These are phyloP conservation scores for Mamestra configurata DNA, from an alignment of 1,140 invertebrate species.

Conservation along the genomic window DNA sequence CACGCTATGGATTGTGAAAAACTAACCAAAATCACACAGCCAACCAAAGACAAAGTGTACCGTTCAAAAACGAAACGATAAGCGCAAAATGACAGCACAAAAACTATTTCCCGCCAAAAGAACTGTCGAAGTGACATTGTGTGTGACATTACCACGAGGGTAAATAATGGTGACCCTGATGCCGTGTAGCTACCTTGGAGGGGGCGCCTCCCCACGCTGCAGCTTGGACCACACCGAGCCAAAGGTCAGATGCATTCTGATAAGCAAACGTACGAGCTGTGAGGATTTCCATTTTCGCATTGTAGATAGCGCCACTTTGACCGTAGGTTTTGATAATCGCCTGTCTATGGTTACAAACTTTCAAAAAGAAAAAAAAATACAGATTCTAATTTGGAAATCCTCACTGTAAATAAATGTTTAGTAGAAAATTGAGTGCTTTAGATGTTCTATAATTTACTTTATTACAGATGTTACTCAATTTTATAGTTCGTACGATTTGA, in stretches of 20 bases:
- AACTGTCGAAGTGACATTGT: conserved; percentile 82
- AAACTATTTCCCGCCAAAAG: conserved; percentile 73
- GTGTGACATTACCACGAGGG: conserved; percentile 64
- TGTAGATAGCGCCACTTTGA: conserved; percentile 46
- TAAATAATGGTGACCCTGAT: conserved; percentile 85
- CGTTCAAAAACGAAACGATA: conserved; percentile 65
- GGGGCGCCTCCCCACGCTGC: conserved; percentile 80
- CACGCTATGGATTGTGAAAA: conserved; percentile 64
- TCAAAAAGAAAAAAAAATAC: background rate
- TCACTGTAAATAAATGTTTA: conserved; percentile 27
- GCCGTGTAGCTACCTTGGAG: conserved; percentile 86
- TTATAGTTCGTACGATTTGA: conserved; percentile 35
- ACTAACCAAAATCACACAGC: conserved; percentile 56
- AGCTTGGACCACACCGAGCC: conserved; percentile 83
- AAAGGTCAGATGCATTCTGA: conserved; percentile 77
- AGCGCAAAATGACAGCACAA: conserved; percentile 75
- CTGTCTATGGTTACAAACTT: conserved; percentile 6
- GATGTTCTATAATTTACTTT: background rate
- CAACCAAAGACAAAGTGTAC: conserved; percentile 55
- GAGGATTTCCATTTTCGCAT: conserved; percentile 51
- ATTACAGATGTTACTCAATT: background rate
- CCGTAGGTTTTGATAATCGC: conserved; percentile 25
- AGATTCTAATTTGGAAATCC: conserved; percentile 33
- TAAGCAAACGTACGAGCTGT: conserved; percentile 59
- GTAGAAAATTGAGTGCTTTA: conserved; percentile 36